These are phyloP conservation scores for Drosophila kanekoi DNA, from an alignment of 2,888 invertebrate species.

Conservation along the genomic window DNA sequence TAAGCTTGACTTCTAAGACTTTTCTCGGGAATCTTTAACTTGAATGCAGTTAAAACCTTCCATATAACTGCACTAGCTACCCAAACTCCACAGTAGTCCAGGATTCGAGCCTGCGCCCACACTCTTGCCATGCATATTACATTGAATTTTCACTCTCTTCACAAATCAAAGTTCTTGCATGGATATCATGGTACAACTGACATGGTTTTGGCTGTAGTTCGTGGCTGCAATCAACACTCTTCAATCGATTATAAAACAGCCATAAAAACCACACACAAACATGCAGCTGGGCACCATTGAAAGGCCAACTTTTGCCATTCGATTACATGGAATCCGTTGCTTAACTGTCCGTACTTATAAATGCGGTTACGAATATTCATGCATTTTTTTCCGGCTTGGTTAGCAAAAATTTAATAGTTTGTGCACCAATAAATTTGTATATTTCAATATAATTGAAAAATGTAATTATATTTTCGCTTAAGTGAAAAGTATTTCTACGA, in stretches of 20 bases:
- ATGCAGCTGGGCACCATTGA: conserved; percentile 1
- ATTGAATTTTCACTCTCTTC: neutral
- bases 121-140: neutral
- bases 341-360: conserved; percentile 48
- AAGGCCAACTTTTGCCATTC: conserved; percentile 19
- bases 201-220: conserved; percentile 16
- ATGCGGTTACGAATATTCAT: conserved; percentile 28
- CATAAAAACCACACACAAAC: conserved; percentile 31
- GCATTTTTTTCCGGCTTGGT: neutral
- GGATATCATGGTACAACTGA: conserved; percentile 9
- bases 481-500: no score
- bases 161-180: conserved; percentile 10
- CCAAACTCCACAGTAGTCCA: no score
- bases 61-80: no score
- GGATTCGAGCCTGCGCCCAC: no score
- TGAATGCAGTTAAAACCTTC: no score
- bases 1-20: no score
- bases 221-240: conserved; percentile 41
- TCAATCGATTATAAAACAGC: conserved; percentile 56
- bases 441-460: no score
- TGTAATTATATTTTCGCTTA: no score
- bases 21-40: no score
- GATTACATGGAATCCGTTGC: conserved; percentile 47
- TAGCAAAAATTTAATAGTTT: neutral
- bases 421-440: no score